These are phyloP conservation scores for Catocala fraxini DNA, from an alignment of 2,888 invertebrate genomes.

Conservation along the genomic window DNA sequence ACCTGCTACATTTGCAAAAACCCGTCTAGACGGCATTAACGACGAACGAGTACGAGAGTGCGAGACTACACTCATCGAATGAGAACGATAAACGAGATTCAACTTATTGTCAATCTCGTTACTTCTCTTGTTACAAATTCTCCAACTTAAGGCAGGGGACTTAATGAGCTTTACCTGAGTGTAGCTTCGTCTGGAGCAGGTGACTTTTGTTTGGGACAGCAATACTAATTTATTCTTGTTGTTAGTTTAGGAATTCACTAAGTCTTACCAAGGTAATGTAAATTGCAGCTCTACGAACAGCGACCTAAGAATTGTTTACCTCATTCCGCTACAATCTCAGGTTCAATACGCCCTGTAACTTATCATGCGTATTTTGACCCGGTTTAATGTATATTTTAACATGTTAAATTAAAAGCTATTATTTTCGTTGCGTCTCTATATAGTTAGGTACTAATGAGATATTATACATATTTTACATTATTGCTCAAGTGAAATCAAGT, in stretches of 20 bases:
- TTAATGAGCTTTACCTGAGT: constrained; percentile 16
- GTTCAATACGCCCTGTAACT: constrained; percentile 17
- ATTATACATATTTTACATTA: constrained; percentile 6
- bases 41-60: constrained; percentile 53
- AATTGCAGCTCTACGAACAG: constrained; percentile 31
- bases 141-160: constrained; percentile 7
- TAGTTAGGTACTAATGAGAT: neutral
- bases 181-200: constrained; percentile 20
- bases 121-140: constrained; percentile 39
- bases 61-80: constrained; percentile 56
- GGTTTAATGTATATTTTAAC: constrained; percentile 23
- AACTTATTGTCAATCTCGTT: constrained; percentile 61
- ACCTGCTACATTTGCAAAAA: constrained; percentile 75
- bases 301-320: constrained; percentile 33
- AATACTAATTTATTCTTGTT: constrained; percentile 35
- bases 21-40: constrained; percentile 75
- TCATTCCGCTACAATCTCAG: constrained; percentile 24
- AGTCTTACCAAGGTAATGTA: constrained; percentile 25
- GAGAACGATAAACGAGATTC: constrained; percentile 45
- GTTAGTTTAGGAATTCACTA: constrained; percentile 7
- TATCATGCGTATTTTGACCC: constrained; percentile 40
- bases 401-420: constrained; percentile 12
- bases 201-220: constrained; percentile 24
- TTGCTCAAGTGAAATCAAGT: constrained; percentile 4
- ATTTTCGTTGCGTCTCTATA: constrained; percentile 16